Evolutionary conservation across 2,113 vertebrate genomes (phyloP).

Genomic region (Naja naja): DNA sequence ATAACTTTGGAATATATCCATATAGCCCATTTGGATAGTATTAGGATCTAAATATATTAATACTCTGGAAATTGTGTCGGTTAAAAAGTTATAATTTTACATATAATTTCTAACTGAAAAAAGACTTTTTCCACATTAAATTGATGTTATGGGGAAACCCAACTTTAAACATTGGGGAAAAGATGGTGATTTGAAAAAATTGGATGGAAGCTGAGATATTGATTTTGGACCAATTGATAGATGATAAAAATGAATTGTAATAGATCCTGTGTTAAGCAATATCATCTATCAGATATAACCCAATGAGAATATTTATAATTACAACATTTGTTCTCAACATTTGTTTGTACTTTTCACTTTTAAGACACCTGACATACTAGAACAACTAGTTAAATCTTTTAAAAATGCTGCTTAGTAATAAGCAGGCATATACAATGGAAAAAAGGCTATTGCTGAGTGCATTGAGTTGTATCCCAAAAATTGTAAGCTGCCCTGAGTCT

Average conservation of each 20-base stretch:
- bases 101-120: background rate
- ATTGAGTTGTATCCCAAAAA: too few species aligned
- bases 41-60: background rate
- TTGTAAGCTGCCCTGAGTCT: too few species aligned
- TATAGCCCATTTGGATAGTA: background rate
- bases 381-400: background rate
- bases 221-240: background rate
- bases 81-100: background rate
- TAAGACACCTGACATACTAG: background rate
- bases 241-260: background rate
- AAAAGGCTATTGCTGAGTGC: too few species aligned
- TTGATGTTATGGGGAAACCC: background rate
- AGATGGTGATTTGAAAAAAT: background rate
- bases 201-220: background rate
- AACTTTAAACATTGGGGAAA: background rate
- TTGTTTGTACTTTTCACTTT: background rate
- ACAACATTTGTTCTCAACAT: background rate
- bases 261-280: background rate
- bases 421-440: too few species aligned
- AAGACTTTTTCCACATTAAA: background rate
- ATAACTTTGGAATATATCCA: background rate
- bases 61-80: background rate
- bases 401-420: too few species aligned
- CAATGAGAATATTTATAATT: background rate
- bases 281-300: background rate